These are phyloP conservation scores for Ctenopoma multispine DNA, from an alignment of 2,797 vertebrate genomes.

Conservation along the genomic window DNA sequence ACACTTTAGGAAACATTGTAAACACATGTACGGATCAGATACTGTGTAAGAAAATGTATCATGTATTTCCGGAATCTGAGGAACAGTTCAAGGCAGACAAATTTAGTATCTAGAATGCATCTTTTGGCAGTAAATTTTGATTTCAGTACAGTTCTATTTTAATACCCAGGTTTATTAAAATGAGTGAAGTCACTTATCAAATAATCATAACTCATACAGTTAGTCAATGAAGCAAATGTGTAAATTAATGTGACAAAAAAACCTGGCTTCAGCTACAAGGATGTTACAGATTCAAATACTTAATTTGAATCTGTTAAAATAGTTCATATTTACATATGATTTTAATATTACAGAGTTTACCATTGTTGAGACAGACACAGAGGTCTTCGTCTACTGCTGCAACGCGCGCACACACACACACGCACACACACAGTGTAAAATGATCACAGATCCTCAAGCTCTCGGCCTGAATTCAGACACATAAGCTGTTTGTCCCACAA, in stretches of 20 bases:
- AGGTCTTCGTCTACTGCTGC: not conserved
- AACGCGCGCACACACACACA: slow-evolving; percentile 7
- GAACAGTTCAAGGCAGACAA: not conserved
- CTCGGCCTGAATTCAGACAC: slow-evolving; percentile 56
- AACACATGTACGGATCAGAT: not conserved
- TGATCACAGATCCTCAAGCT: slow-evolving; percentile 51
- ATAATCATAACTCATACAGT: too few species aligned
- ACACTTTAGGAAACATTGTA: too few species aligned
- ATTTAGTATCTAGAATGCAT: not conserved
- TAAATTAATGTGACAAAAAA: too few species aligned
- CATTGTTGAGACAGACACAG: not conserved
- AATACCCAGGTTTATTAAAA: too few species aligned
- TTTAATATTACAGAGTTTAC: slow-evolving; percentile 22
- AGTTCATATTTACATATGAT: slow-evolving; percentile 19
- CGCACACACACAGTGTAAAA: slow-evolving; percentile 45
- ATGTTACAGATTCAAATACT: not conserved
- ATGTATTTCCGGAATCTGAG: not conserved
- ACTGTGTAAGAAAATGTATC: not conserved
- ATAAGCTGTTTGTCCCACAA: slow-evolving; percentile 78
- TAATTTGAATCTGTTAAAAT: slow-evolving; percentile 16
- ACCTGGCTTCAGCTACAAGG: not conserved
- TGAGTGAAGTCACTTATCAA: too few species aligned
- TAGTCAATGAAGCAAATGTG: too few species aligned
- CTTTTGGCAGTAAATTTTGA: not conserved
- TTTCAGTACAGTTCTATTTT: too few species aligned